Evolutionary conservation across 1,140 invertebrate species (phyloP).

Genomic region (Zaprionus lachaisei): DNA sequence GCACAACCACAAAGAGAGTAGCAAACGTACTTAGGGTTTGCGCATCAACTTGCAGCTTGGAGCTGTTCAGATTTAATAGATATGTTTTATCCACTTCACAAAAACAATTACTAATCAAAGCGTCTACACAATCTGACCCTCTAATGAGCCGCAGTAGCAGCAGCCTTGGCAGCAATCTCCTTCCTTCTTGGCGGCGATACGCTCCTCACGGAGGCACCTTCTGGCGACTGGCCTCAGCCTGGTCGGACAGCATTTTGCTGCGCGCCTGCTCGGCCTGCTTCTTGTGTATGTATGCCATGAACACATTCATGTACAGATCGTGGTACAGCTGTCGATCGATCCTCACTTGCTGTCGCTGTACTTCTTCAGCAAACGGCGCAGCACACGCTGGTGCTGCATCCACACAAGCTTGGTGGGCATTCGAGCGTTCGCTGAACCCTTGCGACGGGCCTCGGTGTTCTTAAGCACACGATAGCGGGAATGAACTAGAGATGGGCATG

Average conservation of each 20-base stretch:
- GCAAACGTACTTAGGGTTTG: no score
- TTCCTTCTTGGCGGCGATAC: constrained; percentile 96
- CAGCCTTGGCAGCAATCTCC: constrained; percentile 91
- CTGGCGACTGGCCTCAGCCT: constrained; percentile 97
- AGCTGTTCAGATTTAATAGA: no score
- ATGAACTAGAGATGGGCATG: constrained; percentile 82
- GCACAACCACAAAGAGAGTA: no score
- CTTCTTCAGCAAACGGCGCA: constrained; percentile 97
- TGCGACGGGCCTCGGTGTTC: constrained; percentile 97
- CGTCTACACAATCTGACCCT: constrained; percentile 32
- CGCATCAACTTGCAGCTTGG: no score
- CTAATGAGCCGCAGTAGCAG: constrained; percentile 85
- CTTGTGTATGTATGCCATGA: constrained; percentile 99
- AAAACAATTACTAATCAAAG: constrained; percentile 73
- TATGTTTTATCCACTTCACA: constrained; percentile 58
- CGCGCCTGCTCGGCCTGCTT: constrained; percentile 99
- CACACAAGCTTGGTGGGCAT: constrained; percentile 99
- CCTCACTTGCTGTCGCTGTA: constrained; percentile 98
- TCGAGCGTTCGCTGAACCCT: constrained; percentile 98
- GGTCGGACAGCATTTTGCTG: constrained; percentile 98
- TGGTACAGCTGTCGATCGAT: constrained; percentile 99
- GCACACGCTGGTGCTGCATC: constrained; percentile 98
- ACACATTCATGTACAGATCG: constrained; percentile 98
- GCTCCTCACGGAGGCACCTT: constrained; percentile 97
- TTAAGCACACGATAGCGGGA: constrained; percentile 98